Percentiles rank a stretch among this genome's conserved stretches.
Evolutionary conservation across 2,888 invertebrate genomes (phyloP).

Genomic region (Piscicola geometra): DNA sequence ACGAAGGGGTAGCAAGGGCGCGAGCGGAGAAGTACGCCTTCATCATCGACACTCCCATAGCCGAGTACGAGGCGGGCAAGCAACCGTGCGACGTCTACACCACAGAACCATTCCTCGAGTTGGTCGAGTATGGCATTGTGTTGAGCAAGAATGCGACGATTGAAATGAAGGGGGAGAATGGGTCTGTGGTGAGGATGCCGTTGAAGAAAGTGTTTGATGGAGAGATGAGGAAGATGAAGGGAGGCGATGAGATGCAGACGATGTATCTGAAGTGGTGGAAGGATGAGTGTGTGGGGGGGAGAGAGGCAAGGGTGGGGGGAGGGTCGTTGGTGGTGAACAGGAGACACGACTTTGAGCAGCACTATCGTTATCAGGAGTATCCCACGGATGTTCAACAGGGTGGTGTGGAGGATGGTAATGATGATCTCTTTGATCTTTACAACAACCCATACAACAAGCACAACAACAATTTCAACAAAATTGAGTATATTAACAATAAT

Average conservation of each 20-base stretch:
- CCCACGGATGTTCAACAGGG: too few species aligned
- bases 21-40: constrained; percentile 42
- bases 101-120: constrained; percentile 43
- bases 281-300: constrained; percentile 38
- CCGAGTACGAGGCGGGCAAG: constrained; percentile 41
- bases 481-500: not conserved
- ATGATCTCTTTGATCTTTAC: too few species aligned
- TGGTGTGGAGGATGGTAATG: too few species aligned
- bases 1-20: constrained; percentile 43
- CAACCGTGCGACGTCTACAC: constrained; percentile 44
- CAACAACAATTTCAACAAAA: not conserved
- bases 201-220: constrained; percentile 36
- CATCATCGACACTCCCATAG: constrained; percentile 43
- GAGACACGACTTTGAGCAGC: too few species aligned
- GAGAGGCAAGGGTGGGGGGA: not conserved
- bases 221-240: constrained; percentile 37
- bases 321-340: too few species aligned
- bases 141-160: constrained; percentile 35
- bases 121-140: constrained; percentile 41
- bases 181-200: not conserved
- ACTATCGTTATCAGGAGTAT: too few species aligned
- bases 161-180: not conserved
- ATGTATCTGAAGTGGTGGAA: constrained; percentile 44
- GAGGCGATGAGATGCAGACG: constrained; percentile 37
- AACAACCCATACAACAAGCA: too few species aligned